Evolutionary conservation across 92 coral and sea anemone genomes (phyloP).

Genomic region (Palythoa grandiflora): DNA sequence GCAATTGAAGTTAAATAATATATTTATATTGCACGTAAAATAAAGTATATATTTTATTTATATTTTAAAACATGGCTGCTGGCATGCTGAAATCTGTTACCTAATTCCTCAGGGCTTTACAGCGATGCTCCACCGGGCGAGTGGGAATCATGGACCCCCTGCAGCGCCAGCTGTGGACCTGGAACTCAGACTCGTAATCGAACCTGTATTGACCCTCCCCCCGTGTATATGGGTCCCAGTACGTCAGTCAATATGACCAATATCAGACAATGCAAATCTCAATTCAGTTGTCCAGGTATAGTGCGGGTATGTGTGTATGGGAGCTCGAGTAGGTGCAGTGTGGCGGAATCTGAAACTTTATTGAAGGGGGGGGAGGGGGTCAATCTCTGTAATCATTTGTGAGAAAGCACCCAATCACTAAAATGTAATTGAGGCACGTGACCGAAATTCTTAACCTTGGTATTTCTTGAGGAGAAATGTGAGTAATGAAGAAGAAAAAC

Average conservation of each 20-base stretch:
- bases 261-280: conserved; percentile 28
- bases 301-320: neutral
- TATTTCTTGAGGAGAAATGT: too few species aligned
- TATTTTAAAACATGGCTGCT: neutral
- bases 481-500: too few species aligned
- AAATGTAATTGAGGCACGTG: too few species aligned
- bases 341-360: too few species aligned
- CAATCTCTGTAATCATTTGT: too few species aligned
- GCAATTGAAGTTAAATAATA: too few species aligned
- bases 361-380: too few species aligned
- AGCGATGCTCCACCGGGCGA: conserved; percentile 57
- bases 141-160: conserved; percentile 69
- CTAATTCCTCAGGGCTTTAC: conserved; percentile 20
- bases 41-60: too few species aligned
- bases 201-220: conserved; percentile 58
- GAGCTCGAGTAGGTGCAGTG: neutral
- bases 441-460: too few species aligned
- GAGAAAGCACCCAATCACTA: too few species aligned
- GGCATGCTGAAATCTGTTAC: neutral
- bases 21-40: too few species aligned
- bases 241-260: conserved; percentile 34
- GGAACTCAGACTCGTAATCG: conserved; percentile 61
- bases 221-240: conserved; percentile 26
- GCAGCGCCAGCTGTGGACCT: conserved; percentile 59
- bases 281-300: conserved; percentile 64